Conservation (phyloP, 2,888 invertebrate genomes). For the Ochropleura plecta region DNA sequence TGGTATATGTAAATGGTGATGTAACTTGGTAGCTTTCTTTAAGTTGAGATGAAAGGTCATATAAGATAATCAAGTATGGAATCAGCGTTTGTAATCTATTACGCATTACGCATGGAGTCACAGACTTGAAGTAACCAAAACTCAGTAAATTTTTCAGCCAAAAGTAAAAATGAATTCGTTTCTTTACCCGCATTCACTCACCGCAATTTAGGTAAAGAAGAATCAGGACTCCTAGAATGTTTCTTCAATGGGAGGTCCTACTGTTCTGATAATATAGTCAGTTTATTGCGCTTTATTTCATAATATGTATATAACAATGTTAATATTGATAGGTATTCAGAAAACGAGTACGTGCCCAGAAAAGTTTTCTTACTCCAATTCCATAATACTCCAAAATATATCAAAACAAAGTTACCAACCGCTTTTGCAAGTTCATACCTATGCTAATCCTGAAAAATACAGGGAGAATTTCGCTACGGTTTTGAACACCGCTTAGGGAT, state of each 20-base stretch:
- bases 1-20: slow-evolving; percentile 8
- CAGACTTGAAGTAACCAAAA: background rate
- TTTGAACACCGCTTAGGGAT: slow-evolving; percentile 50
- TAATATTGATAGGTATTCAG: background rate
- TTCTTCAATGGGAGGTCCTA: background rate
- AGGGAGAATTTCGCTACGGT: slow-evolving; percentile 35
- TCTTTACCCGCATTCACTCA: background rate
- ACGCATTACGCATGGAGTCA: no score
- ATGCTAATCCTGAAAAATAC: slow-evolving; percentile 57
- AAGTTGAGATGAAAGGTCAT: background rate
- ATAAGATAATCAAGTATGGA: background rate
- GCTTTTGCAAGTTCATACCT: slow-evolving; percentile 32
- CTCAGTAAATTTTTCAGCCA: background rate
- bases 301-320: background rate
- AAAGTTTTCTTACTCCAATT: background rate
- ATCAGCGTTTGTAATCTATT: background rate
- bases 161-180: no score
- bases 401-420: slow-evolving; percentile 21
- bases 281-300: background rate
- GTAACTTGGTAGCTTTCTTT: slow-evolving; percentile 16
- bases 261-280: background rate
- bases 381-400: slow-evolving; percentile 9
- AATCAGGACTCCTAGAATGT: background rate
- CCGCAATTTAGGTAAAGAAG: background rate
- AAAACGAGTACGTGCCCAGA: background rate